phyloP scores from a whole-genome alignment of 2,113 vertebrate genomes.

The Aptenodytes patagonicus region DNA sequence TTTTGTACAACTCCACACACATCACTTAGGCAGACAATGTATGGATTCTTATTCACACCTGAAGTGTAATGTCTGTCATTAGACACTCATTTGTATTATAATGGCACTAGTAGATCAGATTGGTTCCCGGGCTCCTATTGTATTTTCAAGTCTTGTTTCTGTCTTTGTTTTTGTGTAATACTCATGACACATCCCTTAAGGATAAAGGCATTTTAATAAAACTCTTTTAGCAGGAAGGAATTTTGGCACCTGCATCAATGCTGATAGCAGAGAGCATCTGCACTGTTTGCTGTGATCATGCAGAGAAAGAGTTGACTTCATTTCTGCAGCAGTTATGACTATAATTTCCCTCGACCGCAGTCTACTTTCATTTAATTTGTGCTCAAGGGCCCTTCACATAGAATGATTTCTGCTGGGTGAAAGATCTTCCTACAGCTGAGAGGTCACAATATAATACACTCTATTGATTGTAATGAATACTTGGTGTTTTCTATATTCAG shows the following conservation, averaged over 20 bases:
- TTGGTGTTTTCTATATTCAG: constrained; percentile 7
- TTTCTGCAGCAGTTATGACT: constrained; percentile 69
- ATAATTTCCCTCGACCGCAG: constrained; percentile 71
- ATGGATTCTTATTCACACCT: not conserved
- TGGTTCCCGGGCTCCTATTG: not conserved
- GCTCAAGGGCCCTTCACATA: constrained; percentile 69
- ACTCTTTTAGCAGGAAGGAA: constrained; percentile 47
- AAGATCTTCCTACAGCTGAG: constrained; percentile 67
- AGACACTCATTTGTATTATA: not conserved
- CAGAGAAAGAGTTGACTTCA: constrained; percentile 57
- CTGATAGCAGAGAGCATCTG: constrained; percentile 46
- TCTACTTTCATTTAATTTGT: constrained; percentile 78
- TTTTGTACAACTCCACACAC: not conserved
- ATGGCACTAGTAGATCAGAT: not conserved
- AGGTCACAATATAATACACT: constrained; percentile 57
- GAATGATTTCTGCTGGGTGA: constrained; percentile 71
- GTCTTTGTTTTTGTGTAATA: constrained; percentile 59
- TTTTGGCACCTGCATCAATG: constrained; percentile 51
- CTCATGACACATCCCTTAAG: constrained; percentile 38
- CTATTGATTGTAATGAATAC: constrained; percentile 59
- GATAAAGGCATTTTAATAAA: constrained; percentile 66
- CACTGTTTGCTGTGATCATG: constrained; percentile 46
- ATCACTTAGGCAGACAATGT: not conserved
- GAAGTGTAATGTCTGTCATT: not conserved
- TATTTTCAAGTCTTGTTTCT: constrained; percentile 26